Conservation (phyloP, 2,888 invertebrate species). For the Gerris lacustris region DNA sequence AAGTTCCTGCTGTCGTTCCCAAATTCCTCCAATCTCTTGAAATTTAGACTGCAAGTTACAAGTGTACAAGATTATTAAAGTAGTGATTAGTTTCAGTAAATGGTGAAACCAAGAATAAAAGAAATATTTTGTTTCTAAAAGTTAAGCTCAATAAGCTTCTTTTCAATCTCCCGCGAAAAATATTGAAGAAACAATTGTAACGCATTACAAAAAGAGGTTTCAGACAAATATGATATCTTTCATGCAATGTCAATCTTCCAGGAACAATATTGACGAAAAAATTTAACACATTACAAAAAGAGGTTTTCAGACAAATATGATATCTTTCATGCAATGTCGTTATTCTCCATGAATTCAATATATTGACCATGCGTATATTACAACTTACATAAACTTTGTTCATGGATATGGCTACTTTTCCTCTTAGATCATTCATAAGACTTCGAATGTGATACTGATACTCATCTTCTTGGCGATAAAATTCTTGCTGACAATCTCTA, state of each 20-base stretch:
- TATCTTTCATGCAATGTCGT: no score
- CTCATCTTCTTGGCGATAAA: neutral
- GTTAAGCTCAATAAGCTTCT: no score
- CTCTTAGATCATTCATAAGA: neutral
- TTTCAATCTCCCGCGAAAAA: no score
- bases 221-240: no score
- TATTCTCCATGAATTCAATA: neutral
- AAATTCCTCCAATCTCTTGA: neutral
- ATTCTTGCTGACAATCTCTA: neutral
- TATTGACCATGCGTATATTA: neutral
- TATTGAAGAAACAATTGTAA: no score
- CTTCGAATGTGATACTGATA: neutral
- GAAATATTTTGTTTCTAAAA: no score
- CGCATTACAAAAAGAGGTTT: no score
- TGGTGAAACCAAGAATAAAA: no score
- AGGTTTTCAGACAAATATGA: no score
- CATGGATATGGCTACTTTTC: neutral
- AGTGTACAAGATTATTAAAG: neutral
- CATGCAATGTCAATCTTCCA: no score
- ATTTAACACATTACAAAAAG: no score
- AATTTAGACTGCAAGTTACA: neutral
- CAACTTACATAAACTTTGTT: neutral
- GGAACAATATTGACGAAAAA: no score
- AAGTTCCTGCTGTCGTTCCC: neutral
- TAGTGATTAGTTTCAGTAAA: neutral